phyloP scores from a whole-genome alignment of 1,140 invertebrate genomes.

The Bacillus rossius region DNA sequence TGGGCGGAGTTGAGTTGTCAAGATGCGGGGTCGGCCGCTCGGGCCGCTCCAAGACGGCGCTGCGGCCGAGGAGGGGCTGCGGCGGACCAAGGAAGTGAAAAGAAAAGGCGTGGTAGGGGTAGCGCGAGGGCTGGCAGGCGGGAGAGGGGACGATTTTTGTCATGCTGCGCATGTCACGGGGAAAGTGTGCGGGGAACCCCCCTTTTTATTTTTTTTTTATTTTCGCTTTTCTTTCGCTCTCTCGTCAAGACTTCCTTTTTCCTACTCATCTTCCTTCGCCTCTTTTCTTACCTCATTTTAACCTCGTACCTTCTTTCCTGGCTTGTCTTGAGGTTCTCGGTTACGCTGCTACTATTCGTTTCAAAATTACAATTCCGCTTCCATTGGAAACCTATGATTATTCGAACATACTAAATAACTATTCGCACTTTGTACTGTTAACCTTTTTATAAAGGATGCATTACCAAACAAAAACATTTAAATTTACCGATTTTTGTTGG shows the following conservation, averaged over 20 bases:
- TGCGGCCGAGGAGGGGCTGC: conserved; percentile 3
- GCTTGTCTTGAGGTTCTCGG: conserved; percentile 9
- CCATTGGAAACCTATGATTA: too few relatives aligned
- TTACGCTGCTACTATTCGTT: neutral
- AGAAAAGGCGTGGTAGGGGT: neutral
- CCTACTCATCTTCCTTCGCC: neutral
- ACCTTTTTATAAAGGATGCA: too few relatives aligned
- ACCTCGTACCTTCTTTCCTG: conserved; percentile 2
- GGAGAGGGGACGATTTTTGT: conserved; percentile 7
- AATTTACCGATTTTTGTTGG: too few relatives aligned
- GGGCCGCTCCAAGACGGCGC: neutral
- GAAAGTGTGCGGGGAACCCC: neutral
- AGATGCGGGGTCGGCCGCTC: neutral
- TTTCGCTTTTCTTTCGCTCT: neutral
- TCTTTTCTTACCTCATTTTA: neutral
- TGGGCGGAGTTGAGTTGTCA: conserved; percentile 15
- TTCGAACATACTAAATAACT: too few relatives aligned
- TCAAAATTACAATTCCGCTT: too few relatives aligned
- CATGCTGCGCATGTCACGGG: conserved; percentile 13
- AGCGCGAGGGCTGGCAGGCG: neutral
- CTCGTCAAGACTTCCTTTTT: conserved; percentile 1
- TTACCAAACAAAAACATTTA: too few relatives aligned
- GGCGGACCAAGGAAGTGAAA: conserved; percentile 13
- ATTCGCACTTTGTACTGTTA: too few relatives aligned
- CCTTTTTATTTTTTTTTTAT: neutral